Evolutionary conservation across 2,113 vertebrate species (phyloP).

Genomic region (Noctilio leporinus): DNA sequence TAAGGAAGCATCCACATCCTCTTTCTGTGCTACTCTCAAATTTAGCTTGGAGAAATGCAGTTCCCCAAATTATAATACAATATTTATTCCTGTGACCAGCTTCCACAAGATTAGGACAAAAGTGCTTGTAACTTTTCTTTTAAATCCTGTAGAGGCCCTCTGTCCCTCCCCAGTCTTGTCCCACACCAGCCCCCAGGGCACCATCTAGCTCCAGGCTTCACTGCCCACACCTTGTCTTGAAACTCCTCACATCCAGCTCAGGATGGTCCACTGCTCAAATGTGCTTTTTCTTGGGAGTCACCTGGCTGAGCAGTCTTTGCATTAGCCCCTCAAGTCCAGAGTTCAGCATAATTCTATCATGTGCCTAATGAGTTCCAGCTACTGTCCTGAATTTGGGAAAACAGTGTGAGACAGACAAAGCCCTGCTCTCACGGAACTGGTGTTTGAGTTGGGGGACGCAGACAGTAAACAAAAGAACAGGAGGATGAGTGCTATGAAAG

Average conservation of each 20-base stretch:
- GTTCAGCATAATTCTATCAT: not conserved
- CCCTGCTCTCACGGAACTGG: not conserved
- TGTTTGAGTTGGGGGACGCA: not conserved
- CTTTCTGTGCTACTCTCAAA: not conserved
- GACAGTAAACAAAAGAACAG: not conserved
- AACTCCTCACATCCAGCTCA: not conserved
- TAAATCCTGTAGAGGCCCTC: not conserved
- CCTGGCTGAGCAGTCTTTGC: not conserved
- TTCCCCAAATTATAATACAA: not conserved
- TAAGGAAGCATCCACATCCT: not conserved
- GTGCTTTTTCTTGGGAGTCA: not conserved
- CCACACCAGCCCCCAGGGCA: not conserved
- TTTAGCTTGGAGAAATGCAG: not conserved
- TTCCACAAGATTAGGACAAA: not conserved
- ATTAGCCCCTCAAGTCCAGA: not conserved
- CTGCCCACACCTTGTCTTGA: not conserved
- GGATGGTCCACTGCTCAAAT: not conserved
- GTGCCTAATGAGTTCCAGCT: not conserved
- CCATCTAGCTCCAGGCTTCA: not conserved
- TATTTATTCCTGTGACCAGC: not conserved
- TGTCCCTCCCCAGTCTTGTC: not conserved
- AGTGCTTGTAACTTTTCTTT: not conserved
- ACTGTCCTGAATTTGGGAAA: not conserved
- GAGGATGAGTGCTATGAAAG: not conserved
- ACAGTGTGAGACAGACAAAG: not conserved